Evolutionary conservation across 2,797 vertebrate species (phyloP).

Genomic region (Notolepis coatsorum): DNA sequence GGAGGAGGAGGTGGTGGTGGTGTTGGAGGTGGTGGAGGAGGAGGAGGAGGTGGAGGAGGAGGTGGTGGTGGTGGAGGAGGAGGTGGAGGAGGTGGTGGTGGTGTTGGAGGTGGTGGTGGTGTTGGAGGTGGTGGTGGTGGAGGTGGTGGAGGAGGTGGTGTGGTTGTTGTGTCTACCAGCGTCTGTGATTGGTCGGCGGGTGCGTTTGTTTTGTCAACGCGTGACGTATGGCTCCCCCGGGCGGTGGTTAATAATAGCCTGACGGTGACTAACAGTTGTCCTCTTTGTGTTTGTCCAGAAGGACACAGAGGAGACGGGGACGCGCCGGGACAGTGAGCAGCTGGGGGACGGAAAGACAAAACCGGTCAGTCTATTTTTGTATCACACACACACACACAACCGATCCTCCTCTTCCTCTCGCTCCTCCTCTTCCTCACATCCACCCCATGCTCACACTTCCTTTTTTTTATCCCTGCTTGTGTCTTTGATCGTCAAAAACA

Average conservation of each 20-base stretch:
- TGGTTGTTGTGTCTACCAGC: too few relatives aligned
- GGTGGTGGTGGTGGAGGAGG: too few relatives aligned
- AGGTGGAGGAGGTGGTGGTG: too few relatives aligned
- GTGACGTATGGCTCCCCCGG: too few relatives aligned
- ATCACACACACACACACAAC: slow-evolving; percentile 18
- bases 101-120: too few relatives aligned
- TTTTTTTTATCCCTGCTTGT: slow-evolving; percentile 8
- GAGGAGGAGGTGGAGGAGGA: too few relatives aligned
- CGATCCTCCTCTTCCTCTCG: slow-evolving; percentile 10
- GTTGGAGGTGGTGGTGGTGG: too few relatives aligned
- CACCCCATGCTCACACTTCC: slow-evolving; percentile 5
- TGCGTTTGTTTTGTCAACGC: too few relatives aligned
- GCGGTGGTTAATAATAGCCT: neutral
- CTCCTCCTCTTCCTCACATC: slow-evolving; percentile 15
- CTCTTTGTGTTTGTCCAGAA: slow-evolving; percentile 46
- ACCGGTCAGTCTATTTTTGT: slow-evolving; percentile 47
- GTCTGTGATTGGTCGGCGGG: too few relatives aligned
- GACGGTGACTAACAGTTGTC: neutral
- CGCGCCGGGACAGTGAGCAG: slow-evolving; percentile 33
- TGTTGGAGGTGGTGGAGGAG: too few relatives aligned
- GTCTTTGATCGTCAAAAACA: neutral
- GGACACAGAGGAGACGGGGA: slow-evolving; percentile 42
- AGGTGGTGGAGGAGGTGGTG: too few relatives aligned
- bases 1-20: too few relatives aligned
- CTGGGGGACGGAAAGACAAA: slow-evolving; percentile 49